These are phyloP conservation scores for Mohoua ochrocephala DNA, from an alignment of 2,113 vertebrate genomes.

Conservation along the genomic window DNA sequence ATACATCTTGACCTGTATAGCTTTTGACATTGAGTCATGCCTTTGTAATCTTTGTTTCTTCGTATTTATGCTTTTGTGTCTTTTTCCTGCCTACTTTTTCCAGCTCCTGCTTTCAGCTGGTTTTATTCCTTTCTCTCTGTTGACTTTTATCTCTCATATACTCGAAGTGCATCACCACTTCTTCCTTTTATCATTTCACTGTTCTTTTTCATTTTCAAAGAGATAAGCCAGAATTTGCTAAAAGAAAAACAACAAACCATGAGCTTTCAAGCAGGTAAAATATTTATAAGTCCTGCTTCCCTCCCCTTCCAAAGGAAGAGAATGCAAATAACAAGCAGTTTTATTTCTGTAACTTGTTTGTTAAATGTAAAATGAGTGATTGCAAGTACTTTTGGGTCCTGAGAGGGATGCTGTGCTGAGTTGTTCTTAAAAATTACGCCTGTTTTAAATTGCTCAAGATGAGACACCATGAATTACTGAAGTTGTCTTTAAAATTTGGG, in stretches of 20 bases:
- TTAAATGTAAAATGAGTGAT: neutral
- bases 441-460: neutral
- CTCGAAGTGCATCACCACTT: neutral
- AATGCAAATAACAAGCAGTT: neutral
- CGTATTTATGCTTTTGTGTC: neutral
- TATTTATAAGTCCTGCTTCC: neutral
- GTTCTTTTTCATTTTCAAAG: neutral
- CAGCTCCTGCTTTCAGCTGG: neutral
- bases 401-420: neutral
- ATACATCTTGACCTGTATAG: neutral
- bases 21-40: neutral
- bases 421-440: neutral
- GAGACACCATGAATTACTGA: neutral
- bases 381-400: neutral
- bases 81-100: neutral
- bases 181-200: conserved; percentile 1
- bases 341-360: neutral
- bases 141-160: neutral
- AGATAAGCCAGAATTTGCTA: neutral
- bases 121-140: neutral
- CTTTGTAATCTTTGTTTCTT: neutral
- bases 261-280: neutral
- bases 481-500: neutral
- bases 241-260: neutral
- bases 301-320: neutral